Evolutionary conservation across 1,140 invertebrate genomes (phyloP), one percentile per base, ranked within the genome.

Genomic region (Dysdera silvatica): DNA sequence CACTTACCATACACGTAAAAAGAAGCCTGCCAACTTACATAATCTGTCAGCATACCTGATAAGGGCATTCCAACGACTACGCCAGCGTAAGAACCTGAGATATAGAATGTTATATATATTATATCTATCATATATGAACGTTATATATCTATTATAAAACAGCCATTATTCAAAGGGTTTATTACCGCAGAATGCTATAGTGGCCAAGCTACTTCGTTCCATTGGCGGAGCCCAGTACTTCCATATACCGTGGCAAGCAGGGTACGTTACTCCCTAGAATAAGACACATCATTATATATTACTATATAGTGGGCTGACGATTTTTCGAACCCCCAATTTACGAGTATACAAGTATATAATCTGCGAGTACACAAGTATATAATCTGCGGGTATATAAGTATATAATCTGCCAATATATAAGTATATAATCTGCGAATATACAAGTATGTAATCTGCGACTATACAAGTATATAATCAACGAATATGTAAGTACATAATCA

Each of bases 201-300:
- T 99, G 8, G 96, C 96, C 56, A 99, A 78, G 67, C 93, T 83
- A 12, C 95, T 98, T 68, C 96, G 82, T 77, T 99, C 97, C 69
- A 99, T 75, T 0, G 97, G 96, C 35, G 97, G 96, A 0, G 97
- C 95, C 96, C 96, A 99, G 79, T 93, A 93, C 67, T 96, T 81
- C 96, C 96, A 99, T 67, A 99, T 98, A 68, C 95, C 97, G 76
- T 99, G 96, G 76, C 95, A 98, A 5, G 96, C 94, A 52, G 96
- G 97, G 82, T 99, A 99, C 20, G 95, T 98, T 0, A 99, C 93
- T 66, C 96, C 97, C 95, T 99, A 71, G 2, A 10, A 52, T 28
- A 12, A 37, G n/a, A n/a, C n/a, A n/a, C n/a, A n/a, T n/a, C n/a
- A n/a, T n/a, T n/a, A n/a, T n/a, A n/a, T n/a, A n/a, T n/a, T n/a